These are phyloP conservation scores for Drosophila differens DNA, from an alignment of 2,888 invertebrate species.

Conservation along the genomic window DNA sequence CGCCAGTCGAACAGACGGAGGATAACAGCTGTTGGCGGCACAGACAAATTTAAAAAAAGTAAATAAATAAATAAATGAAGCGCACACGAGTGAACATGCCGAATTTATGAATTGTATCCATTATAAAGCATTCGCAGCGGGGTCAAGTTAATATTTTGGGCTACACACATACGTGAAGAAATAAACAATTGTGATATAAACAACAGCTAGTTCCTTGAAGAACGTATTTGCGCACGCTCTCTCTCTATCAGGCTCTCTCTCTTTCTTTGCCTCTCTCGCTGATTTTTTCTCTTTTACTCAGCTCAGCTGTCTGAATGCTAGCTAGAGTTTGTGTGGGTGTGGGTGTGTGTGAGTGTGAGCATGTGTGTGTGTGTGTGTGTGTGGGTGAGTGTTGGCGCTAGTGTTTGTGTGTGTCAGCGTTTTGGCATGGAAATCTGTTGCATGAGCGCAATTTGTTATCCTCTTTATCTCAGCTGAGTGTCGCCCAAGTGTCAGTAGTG, in stretches of 20 bases:
- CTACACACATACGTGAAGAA: neutral
- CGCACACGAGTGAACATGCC: neutral
- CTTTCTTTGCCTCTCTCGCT: conserved; percentile 10
- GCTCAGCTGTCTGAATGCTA: conserved; percentile 63
- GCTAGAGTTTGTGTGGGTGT: conserved; percentile 1
- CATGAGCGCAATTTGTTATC: conserved; percentile 80
- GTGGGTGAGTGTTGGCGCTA: neutral
- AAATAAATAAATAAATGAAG: neutral
- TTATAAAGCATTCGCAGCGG: neutral
- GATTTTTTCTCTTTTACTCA: neutral
- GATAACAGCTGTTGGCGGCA: conserved; percentile 69
- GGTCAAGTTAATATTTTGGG: accelerated
- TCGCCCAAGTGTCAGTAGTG: conserved; percentile 74
- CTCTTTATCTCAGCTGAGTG: conserved; percentile 81
- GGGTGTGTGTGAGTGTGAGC: conserved; percentile 16
- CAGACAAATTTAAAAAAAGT: conserved; percentile 23
- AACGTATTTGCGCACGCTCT: conserved; percentile 62
- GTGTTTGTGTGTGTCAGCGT: conserved; percentile 29
- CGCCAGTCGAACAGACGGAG: conserved; percentile 36
- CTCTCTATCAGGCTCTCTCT: conserved; percentile 1
- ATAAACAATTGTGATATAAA: neutral
- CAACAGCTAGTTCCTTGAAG: conserved; percentile 3
- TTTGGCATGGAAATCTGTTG: conserved; percentile 78
- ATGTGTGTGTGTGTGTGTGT: conserved; percentile 27
- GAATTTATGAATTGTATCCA: neutral